Evolutionary conservation across 2,113 vertebrate genomes (phyloP), one percentile per base, ranked within the genome.

Genomic region (Grammatotria lemairii): DNA sequence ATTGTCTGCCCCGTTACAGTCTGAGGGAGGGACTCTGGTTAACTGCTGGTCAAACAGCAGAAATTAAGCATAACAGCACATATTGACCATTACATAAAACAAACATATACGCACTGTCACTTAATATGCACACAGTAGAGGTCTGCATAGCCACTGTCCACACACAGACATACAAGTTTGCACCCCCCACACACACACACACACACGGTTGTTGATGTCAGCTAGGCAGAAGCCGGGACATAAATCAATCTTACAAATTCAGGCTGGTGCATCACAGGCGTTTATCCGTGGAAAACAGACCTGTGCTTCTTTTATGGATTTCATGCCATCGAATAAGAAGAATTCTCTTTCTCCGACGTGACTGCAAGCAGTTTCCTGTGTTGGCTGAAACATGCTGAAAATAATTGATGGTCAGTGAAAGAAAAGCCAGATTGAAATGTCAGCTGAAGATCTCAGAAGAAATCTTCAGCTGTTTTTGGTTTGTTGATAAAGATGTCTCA

Each of bases 1-100:
- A 94, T 97, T 65, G 13, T 14, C 55, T 97, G 96, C 54, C 96
- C 96, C 0, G 19, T 97, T 85, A 94, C 91, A 60, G 7, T 96
- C 92, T 97, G 91, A 97, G 58, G 49, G 53, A 11, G 9, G 38
- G 35, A 79, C 53, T 54, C 47, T 65, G 33, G 33, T 65, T n/a
- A 7, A 6, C 9, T 54, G 38, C 23, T 11, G 10, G 12, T 60
- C 19, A 26, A 35, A 60, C 47, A 35, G 89, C 55, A 23, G n/a
- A 57, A 28, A 75, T 19, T 4, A 75, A 33, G 38, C 17, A 17
- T 10, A 26, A 45, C 78, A 35, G 35, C 82, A 73, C 45, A 45
- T 9, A 3, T 49, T 55, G 13, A 79, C 45, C 31, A 21, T 78
- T 78, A 51, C 45, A 51, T 51, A 31, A 78, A 78, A 78, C 49